Evolutionary conservation across 2,797 vertebrate species (phyloP).

Genomic region (Micropoecilia bifurca): DNA sequence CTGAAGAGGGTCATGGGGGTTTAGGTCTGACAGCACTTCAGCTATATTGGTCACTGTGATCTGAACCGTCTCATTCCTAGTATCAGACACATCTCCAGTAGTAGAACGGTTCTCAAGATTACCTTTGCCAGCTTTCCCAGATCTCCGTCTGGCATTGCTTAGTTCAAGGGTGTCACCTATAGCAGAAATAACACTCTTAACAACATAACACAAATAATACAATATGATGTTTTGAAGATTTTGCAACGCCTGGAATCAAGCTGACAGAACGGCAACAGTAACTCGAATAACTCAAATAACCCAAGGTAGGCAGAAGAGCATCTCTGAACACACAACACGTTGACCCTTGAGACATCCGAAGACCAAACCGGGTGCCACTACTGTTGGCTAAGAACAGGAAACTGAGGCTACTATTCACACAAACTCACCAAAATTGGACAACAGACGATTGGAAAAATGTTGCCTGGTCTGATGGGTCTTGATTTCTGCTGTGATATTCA

Average conservation of each 20-base stretch:
- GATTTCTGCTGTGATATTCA: no score
- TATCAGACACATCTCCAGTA: conserved; percentile 36
- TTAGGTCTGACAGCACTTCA: conserved; percentile 87
- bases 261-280: conserved; percentile 3
- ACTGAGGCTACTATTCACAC: no score
- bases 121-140: conserved; percentile 63
- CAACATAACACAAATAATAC: background rate
- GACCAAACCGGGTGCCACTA: no score
- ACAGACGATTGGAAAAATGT: no score
- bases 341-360: no score
- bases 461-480: no score
- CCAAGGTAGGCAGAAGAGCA: no score
- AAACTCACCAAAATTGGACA: no score
- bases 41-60: conserved; percentile 83
- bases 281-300: no score
- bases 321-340: no score
- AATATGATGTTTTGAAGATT: background rate
- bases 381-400: no score
- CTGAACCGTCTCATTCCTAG: conserved; percentile 71
- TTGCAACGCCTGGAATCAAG: background rate
- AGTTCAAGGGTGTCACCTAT: conserved; percentile 61
- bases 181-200: conserved; percentile 17
- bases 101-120: conserved; percentile 33
- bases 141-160: conserved; percentile 68
- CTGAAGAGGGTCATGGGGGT: conserved; percentile 88